phyloP scores from a whole-genome alignment of 1,140 invertebrate genomes.

The Zophobas morio region DNA sequence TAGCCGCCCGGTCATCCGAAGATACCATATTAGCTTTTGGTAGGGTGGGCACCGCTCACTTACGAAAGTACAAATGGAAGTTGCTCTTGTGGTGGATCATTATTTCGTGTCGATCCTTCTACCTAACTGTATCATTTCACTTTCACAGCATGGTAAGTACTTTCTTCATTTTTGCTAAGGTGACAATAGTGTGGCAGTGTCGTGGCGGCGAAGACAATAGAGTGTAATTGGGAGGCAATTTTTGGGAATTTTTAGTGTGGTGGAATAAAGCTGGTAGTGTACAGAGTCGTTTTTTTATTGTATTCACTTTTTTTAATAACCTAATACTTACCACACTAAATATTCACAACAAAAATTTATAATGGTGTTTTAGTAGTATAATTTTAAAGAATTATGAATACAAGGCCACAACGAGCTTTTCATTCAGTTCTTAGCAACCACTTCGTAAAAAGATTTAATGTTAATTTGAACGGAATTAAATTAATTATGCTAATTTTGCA shows the following conservation, averaged over 20 bases:
- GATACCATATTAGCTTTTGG: slow-evolving; percentile 28
- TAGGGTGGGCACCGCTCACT: slow-evolving; percentile 42
- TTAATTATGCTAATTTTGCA: too few species aligned
- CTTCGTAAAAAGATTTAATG: too few species aligned
- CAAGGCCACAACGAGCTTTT: too few species aligned
- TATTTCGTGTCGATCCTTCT: slow-evolving; percentile 38
- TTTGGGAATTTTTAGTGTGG: too few species aligned
- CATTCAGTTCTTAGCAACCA: too few species aligned
- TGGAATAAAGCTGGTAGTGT: too few species aligned
- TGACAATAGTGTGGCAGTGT: slow-evolving; percentile 25
- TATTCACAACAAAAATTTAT: too few species aligned
- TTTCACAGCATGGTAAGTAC: slow-evolving; percentile 36
- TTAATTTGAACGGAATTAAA: too few species aligned
- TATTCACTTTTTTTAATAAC: neutral
- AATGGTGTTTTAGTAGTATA: too few species aligned
- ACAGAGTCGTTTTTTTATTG: neutral
- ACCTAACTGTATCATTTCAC: slow-evolving; percentile 39
- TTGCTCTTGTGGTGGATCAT: slow-evolving; percentile 20
- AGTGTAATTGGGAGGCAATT: neutral
- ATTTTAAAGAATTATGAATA: too few species aligned
- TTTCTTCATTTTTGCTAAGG: slow-evolving; percentile 4
- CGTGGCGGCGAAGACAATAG: neutral
- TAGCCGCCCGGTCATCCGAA: slow-evolving; percentile 32
- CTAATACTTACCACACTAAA: too few species aligned
- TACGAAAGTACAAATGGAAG: slow-evolving; percentile 48